Evolutionary conservation across 53 echinoderm and acorn worm species (phyloP), one percentile per base, ranked within the genome.

Genomic region (Paelopatides confundens): DNA sequence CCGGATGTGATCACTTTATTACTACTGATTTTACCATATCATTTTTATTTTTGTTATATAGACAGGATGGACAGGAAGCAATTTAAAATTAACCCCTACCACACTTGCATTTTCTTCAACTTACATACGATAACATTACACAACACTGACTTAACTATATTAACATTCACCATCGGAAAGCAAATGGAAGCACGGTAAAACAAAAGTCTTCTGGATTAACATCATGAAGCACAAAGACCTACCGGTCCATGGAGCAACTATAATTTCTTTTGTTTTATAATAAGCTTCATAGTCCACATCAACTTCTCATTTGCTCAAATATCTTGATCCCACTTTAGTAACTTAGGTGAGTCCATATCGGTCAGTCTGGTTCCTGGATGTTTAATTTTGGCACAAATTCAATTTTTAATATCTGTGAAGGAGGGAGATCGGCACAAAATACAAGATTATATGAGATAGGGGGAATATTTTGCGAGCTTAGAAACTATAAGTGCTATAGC

Each of bases 341-440:
- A 58, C 58, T 6, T n/a, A n/a, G 58, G 6, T 58, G 58, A 58
- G 21, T 2, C 21, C 24, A 17, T 58, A 18, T 17, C 13, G 35
- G 76, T 95, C 93, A 97, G 87, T 97, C 97, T 36, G 97, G 97
- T 85, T 94, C 95, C 38, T 95, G 90, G 84, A 97, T 97, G 76
- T 93, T 90, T 37, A 95, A 93, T 65, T 95, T 95, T 77, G 97
- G 95, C 83, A 97, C 93, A 92, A 95, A 97, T 90, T 97, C 95
- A 84, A 97, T 97, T 85, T 95, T 97, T 47, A 97, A 87, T 82
- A 97, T 95, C 97, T 97, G 94, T 37, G 82, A n/a, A 82, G 36
- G n/a, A n/a, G n/a, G n/a, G n/a, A n/a, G n/a, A n/a, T n/a, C n/a
- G n/a, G n/a, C n/a, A n/a, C n/a, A n/a, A n/a, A n/a, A n/a, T n/a